These are phyloP conservation scores for Microhierax caerulescens DNA, from an alignment of 2,797 vertebrate genomes.

Conservation along the genomic window DNA sequence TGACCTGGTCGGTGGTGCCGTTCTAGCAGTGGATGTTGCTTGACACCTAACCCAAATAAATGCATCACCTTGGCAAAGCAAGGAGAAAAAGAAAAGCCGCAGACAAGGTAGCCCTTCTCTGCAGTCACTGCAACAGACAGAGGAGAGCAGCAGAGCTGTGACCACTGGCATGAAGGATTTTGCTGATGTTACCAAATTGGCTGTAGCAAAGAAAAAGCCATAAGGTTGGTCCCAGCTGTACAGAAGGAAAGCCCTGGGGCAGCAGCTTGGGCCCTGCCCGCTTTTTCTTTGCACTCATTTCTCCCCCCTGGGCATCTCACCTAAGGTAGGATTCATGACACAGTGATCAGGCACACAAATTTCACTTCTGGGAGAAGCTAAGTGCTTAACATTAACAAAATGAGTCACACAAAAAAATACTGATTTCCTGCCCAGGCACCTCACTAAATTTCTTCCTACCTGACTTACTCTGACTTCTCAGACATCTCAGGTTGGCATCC, in stretches of 20 bases:
- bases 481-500: not conserved
- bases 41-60: constrained; percentile 20
- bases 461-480: not conserved
- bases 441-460: constrained; percentile 16
- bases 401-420: not conserved
- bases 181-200: not conserved
- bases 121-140: not conserved
- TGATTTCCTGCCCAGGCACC: not conserved
- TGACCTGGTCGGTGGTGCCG: not conserved
- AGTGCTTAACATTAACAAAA: constrained; percentile 13
- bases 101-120: not conserved
- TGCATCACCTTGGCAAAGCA: not conserved
- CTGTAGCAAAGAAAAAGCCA: not conserved
- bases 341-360: not conserved
- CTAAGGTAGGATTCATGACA: not conserved
- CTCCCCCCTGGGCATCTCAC: not conserved
- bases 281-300: not conserved
- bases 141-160: not conserved
- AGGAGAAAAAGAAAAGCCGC: not conserved
- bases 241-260: not conserved
- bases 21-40: not conserved
- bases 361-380: not conserved
- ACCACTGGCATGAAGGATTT: not conserved
- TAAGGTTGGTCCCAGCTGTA: not conserved
- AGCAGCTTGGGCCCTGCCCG: not conserved